phyloP scores from a whole-genome alignment of 2,888 invertebrate genomes.

The Dicycla oo region DNA sequence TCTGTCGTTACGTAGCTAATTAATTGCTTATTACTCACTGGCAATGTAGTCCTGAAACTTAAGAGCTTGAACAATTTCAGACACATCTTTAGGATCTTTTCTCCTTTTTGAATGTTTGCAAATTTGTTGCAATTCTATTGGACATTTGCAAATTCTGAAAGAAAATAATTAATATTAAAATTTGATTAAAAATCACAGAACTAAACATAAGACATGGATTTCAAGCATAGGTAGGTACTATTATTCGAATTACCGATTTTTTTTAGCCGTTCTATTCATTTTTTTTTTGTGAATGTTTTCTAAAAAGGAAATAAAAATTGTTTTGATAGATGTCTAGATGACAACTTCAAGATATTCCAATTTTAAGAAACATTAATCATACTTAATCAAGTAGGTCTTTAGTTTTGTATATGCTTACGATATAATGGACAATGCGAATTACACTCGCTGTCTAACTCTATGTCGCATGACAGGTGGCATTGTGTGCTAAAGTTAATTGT shows the following conservation, averaged over 20 bases:
- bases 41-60: slow-evolving; percentile 68
- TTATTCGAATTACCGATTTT: slow-evolving; percentile 70
- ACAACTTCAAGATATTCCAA: slow-evolving; percentile 41
- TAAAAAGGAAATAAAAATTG: slow-evolving; percentile 38
- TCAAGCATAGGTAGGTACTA: neutral
- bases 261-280: slow-evolving; percentile 71
- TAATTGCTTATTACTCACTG: slow-evolving; percentile 35
- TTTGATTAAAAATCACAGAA: neutral
- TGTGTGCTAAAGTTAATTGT: too few relatives aligned
- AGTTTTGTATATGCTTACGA: neutral
- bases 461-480: too few relatives aligned
- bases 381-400: slow-evolving; percentile 32
- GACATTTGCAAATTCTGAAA: slow-evolving; percentile 70
- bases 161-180: slow-evolving; percentile 3
- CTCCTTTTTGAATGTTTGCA: slow-evolving; percentile 68
- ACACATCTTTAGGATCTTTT: slow-evolving; percentile 77
- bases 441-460: too few relatives aligned
- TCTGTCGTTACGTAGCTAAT: neutral
- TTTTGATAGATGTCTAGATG: slow-evolving; percentile 58
- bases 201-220: neutral
- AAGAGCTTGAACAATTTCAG: slow-evolving; percentile 81
- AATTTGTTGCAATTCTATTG: slow-evolving; percentile 67
- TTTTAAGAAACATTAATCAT: slow-evolving; percentile 45
- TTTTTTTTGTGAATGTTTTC: slow-evolving; percentile 41
- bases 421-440: too few relatives aligned